Conservation (phyloP, 2,113 vertebrate genomes). For the Mixornis gularis region DNA sequence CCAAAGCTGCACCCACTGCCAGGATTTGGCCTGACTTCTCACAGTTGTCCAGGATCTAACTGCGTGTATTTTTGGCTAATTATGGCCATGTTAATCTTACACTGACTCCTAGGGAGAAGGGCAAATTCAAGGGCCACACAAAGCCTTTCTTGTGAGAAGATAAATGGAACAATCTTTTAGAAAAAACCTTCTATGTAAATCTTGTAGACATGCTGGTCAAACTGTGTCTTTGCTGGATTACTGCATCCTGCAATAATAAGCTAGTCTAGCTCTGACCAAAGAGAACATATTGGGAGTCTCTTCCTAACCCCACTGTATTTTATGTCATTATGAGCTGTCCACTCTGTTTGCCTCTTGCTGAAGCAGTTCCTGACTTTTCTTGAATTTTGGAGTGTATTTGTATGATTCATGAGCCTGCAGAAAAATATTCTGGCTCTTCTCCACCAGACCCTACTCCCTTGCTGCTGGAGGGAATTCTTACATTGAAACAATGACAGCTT, state of each 20-base stretch:
- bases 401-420: conserved; percentile 49
- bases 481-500: conserved; percentile 30
- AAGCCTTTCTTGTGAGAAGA: neutral
- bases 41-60: neutral
- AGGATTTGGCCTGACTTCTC: conserved; percentile 3
- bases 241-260: neutral
- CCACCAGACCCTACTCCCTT: conserved; percentile 20
- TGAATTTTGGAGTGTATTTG: conserved; percentile 27
- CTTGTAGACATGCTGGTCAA: neutral
- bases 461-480: conserved; percentile 31
- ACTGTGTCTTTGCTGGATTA: neutral
- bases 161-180: neutral
- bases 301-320: neutral
- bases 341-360: neutral
- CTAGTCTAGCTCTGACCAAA: neutral
- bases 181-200: neutral
- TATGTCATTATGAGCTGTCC: neutral
- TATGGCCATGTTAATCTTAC: neutral
- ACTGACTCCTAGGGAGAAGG: neutral
- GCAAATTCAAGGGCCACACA: neutral
- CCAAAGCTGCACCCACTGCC: conserved; percentile 13
- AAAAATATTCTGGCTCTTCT: conserved; percentile 52
- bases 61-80: neutral
- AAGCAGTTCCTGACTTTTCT: conserved; percentile 6
- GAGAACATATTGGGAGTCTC: neutral